These are phyloP conservation scores for Hylaea fasciaria DNA, from an alignment of 2,888 invertebrate species.

Conservation along the genomic window DNA sequence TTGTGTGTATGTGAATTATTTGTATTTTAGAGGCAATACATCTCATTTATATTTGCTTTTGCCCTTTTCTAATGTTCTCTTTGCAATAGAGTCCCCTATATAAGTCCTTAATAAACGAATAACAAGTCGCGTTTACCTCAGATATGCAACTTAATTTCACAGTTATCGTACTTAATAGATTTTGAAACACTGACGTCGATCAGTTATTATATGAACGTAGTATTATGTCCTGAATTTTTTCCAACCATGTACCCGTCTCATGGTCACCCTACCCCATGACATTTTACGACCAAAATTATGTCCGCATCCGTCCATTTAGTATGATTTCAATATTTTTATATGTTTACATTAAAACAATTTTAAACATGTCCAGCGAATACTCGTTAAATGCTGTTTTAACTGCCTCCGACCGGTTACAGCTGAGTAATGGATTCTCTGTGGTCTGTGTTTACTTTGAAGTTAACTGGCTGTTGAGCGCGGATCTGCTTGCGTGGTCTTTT, in stretches of 20 bases:
- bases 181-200: too few relatives aligned
- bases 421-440: conserved; percentile 12
- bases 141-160: too few relatives aligned
- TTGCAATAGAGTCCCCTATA: too few relatives aligned
- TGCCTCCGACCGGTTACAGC: conserved; percentile 17
- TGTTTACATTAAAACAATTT: conserved; percentile 43
- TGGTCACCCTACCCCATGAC: conserved; percentile 29
- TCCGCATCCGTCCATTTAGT: conserved; percentile 50
- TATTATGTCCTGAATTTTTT: background rate
- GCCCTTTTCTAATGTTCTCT: too few relatives aligned
- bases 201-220: background rate
- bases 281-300: conserved; percentile 54
- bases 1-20: too few relatives aligned
- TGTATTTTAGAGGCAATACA: too few relatives aligned
- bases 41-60: too few relatives aligned
- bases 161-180: too few relatives aligned
- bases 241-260: too few relatives aligned
- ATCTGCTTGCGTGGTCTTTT: background rate
- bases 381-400: conserved; percentile 31
- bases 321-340: conserved; percentile 52
- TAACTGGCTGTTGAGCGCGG: background rate
- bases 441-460: conserved; percentile 11
- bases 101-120: too few relatives aligned
- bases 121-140: too few relatives aligned
- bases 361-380: conserved; percentile 35